Percentiles rank a stretch among this genome's conserved stretches.
phyloP scores from a whole-genome alignment of 1,140 invertebrate species.

The Protaetia brevitarsis region DNA sequence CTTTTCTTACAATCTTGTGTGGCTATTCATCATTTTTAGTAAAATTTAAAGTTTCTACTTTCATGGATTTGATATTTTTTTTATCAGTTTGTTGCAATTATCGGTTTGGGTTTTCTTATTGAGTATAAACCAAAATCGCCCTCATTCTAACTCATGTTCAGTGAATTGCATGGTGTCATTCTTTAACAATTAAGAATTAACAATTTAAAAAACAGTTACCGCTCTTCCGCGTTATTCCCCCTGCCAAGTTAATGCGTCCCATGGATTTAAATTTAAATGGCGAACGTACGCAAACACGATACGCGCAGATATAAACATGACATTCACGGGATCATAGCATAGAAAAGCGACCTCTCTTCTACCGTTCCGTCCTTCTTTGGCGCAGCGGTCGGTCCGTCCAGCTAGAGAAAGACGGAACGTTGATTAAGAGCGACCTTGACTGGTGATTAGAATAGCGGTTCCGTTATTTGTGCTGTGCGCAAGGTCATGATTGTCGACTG shows the following conservation, averaged over 20 bases:
- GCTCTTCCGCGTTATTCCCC: neutral
- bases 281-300: neutral
- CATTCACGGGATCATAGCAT: neutral
- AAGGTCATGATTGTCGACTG: constrained; percentile 22
- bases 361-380: neutral
- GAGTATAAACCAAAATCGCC: no score
- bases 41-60: no score
- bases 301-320: neutral
- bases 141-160: no score
- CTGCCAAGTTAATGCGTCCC: neutral
- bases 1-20: no score
- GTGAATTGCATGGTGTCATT: no score
- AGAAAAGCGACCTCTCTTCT: neutral
- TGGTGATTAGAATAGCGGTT: constrained; percentile 23
- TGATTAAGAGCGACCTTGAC: constrained; percentile 22
- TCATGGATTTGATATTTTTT: no score
- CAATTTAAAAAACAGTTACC: no score
- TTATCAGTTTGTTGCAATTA: no score
- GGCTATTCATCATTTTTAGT: no score
- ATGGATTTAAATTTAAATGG: constrained; percentile 5
- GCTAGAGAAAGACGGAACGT: neutral
- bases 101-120: no score
- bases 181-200: no score
- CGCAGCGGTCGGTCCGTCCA: neutral
- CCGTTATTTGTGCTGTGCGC: constrained; percentile 24